Percentiles rank a stretch among this genome's conserved stretches.
Conservation (phyloP, 1,140 invertebrate species). For the Acromyrmex charruanus region DNA sequence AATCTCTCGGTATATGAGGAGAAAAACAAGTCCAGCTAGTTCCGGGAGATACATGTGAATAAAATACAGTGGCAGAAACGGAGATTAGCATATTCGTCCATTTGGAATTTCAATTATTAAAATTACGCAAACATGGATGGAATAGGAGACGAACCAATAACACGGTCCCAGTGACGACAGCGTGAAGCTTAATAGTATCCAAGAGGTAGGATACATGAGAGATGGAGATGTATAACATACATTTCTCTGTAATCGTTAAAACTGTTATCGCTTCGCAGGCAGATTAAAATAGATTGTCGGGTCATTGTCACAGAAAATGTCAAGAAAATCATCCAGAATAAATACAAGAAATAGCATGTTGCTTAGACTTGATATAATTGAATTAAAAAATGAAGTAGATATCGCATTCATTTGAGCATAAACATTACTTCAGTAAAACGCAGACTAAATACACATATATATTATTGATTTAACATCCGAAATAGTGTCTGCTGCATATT, state of each 20-base stretch:
- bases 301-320: constrained; percentile 21
- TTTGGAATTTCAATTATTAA: constrained; percentile 44
- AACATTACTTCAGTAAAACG: background rate
- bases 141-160: constrained; percentile 20
- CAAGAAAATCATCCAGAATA: constrained; percentile 26
- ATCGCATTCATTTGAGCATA: background rate
- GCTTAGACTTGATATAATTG: background rate
- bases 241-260: constrained; percentile 36
- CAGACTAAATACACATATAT: background rate
- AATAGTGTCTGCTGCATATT: background rate
- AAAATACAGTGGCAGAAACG: constrained; percentile 25
- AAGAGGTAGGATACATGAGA: constrained; percentile 1
- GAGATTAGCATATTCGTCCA: constrained; percentile 48
- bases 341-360: background rate
- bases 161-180: background rate
- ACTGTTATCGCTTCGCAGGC: constrained; percentile 39
- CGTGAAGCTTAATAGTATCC: background rate
- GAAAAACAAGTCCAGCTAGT: constrained; percentile 33
- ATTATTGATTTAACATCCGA: background rate
- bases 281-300: constrained; percentile 30
- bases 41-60: constrained; percentile 22
- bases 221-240: constrained; percentile 14
- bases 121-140: constrained; percentile 27
- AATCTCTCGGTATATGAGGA: constrained; percentile 31
- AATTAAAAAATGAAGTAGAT: constrained; percentile 7